Evolutionary conservation across 2,113 vertebrate species (phyloP), one percentile per base, ranked within the genome.

Genomic region (Atractosteus spatula): DNA sequence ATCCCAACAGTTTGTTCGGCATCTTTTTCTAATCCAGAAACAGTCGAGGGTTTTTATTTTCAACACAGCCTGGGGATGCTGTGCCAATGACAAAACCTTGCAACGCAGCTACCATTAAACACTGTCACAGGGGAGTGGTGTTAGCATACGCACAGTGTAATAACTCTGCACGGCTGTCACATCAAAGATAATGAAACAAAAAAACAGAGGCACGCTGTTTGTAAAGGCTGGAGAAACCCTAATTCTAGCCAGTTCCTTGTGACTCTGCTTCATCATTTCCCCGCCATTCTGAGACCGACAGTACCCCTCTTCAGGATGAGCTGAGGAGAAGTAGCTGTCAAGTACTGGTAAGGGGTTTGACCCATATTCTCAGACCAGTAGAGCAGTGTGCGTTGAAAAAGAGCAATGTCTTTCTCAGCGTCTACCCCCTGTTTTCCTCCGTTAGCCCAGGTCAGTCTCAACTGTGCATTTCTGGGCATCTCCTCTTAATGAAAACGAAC

Each of bases 161-260:
- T 82, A 55, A 80, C 72, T 78, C 74, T 75, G 78, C 72, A 69
- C 68, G 76, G 71, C 81, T 86, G 81, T 76, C 71, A 69, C 71
- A 75, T 69, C 59, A 77, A 66, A 80, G 80, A 81, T 86, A 85
- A 85, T 81, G 70, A 78, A 80, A 73, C 73, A 68, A 55, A 66
- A 47, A 68, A 12, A 42, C 71, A 13, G 62, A 71, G 72, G 70
- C 45, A 42, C 51, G 55, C 47, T 66, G 61, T 66, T 63, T 72
- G 43, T 74, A 70, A 71, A 76, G 67, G 75, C 71, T 69, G 57
- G 68, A 51, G 10, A 51, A 51, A 51, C 5, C 5, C 47, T 29
- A 29, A 51, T 51, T 51, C 47, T 51, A 51, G 47, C 5, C 10
- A 10, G 1, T 10, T 10, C 47, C 47, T 10, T 51, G 5, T 51